Evolutionary conservation across 2,113 vertebrate species (phyloP), one percentile per base, ranked within the genome.

Genomic region (Percina caprodes): DNA sequence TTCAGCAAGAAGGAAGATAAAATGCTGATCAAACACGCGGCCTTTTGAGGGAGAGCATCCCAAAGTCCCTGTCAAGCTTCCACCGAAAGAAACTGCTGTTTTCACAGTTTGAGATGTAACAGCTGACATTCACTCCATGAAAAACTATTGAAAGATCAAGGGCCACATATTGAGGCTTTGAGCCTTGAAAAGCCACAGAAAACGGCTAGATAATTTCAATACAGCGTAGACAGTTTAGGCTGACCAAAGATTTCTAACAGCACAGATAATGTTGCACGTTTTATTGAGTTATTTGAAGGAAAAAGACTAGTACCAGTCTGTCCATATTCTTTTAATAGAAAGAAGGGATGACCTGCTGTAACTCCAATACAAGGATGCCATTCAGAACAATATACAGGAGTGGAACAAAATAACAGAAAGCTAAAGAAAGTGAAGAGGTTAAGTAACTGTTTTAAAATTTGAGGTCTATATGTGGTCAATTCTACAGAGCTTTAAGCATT

Each of bases 111-210:
- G 49, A 74, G 76, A 89, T 86, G 74, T 82, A 82, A 82, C 67
- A 7, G 30, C 61, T 62, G 80, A 75, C 59, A 68, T 23, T 45
- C 62, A 77, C 30, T 71, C 30, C 49, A 77, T 33, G 9, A 67
- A 67, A 14, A 74, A 45, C 35, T 76, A 83, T 78, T 86, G 80
- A 66, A 39, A 63, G 80, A 84, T 86, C 74, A 87, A 89, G 70
- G 62, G 72, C 66, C 69, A 80, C 56, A 72, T 65, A 77, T 69
- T 6, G 16, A 71, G 46, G 0, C 19, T 74, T 69, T 26, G 11
- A 68, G 54, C 49, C 42, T 69, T 72, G 33, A 77, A 26, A 60
- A 18, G 45, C 3, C 18, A 51, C 8, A 23, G n/a, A 49, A 71
- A 59, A 80, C 55, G 18, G 2, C 18, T 35, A 11, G 51, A 59